Conservation (phyloP, 1,140 invertebrate species). For the Philopotamus ludificatus region DNA sequence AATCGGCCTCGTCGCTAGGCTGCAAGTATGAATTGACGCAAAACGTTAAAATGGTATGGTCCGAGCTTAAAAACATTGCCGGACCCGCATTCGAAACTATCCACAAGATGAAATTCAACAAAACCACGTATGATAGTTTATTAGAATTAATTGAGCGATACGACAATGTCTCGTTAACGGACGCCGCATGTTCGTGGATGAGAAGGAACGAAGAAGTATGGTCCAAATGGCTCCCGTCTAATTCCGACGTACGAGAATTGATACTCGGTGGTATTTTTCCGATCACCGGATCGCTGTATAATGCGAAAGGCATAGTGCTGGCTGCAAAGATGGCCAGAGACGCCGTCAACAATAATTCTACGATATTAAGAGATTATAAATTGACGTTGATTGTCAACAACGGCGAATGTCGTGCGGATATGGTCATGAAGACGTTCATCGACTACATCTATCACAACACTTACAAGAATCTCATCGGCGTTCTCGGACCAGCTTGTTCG, state of each 20-base stretch:
- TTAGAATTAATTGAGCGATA: conserved; percentile 51
- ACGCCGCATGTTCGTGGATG: conserved; percentile 72
- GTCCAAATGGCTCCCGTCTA: conserved; percentile 57
- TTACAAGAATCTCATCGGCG: conserved; percentile 62
- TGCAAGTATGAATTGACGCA: conserved; percentile 67
- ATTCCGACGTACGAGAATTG: conserved; percentile 56
- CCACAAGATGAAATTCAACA: conserved; percentile 58
- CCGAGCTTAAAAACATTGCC: conserved; percentile 55
- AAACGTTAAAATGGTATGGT: conserved; percentile 68
- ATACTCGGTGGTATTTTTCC: conserved; percentile 81
- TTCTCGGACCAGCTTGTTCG: conserved; percentile 82
- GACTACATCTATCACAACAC: conserved; percentile 64
- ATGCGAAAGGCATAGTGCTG: conserved; percentile 61
- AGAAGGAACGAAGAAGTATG: conserved; percentile 56
- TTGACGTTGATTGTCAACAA: conserved; percentile 62
- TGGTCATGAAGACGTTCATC: conserved; percentile 78
- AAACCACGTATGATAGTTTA: conserved; percentile 57
- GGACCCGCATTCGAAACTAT: conserved; percentile 59
- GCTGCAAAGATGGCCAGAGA: conserved; percentile 66
- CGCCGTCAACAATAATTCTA: conserved; percentile 64
- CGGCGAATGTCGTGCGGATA: conserved; percentile 72
- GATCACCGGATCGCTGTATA: conserved; percentile 57
- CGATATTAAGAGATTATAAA: conserved; percentile 63
- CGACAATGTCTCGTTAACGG: conserved; percentile 44
- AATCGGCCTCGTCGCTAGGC: conserved; percentile 43